Conservation (phyloP, 2,888 invertebrate species). For the Ophioninae sp. region DNA sequence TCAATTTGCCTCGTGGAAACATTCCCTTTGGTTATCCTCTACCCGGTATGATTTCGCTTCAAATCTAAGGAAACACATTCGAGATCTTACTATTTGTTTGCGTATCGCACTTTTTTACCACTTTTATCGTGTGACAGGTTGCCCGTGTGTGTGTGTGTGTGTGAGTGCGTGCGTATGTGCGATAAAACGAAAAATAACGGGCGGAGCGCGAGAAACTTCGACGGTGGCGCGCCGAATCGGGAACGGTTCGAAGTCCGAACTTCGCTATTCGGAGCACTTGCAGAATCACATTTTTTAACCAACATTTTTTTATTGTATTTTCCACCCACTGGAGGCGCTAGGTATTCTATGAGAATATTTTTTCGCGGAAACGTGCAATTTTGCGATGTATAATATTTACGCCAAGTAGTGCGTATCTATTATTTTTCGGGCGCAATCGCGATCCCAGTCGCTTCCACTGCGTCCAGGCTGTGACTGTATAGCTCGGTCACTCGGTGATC, state of each 20-base stretch:
- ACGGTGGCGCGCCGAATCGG: not conserved
- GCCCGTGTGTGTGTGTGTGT: not conserved
- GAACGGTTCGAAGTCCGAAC: not conserved
- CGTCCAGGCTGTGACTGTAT: not conserved
- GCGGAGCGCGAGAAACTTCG: conserved; percentile 30
- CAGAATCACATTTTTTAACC: no score
- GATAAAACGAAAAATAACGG: conserved; percentile 13
- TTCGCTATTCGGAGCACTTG: not conserved
- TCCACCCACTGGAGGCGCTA: no score
- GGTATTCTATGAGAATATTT: no score
- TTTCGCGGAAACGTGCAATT: no score
- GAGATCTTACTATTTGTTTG: conserved; percentile 1
- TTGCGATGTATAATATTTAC: no score
- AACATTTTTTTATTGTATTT: no score
- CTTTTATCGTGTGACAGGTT: not conserved
- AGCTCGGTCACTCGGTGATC: not conserved
- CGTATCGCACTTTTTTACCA: conserved; percentile 1
- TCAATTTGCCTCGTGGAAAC: not conserved
- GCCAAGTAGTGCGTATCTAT: no score
- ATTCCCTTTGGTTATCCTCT: not conserved
- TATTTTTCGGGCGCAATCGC: no score
- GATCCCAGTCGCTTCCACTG: not conserved
- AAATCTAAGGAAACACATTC: not conserved
- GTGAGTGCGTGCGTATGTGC: not conserved
- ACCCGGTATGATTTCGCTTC: not conserved